These are phyloP conservation scores for Sciaenops ocellatus DNA, from an alignment of 2,797 vertebrate species.

Conservation along the genomic window DNA sequence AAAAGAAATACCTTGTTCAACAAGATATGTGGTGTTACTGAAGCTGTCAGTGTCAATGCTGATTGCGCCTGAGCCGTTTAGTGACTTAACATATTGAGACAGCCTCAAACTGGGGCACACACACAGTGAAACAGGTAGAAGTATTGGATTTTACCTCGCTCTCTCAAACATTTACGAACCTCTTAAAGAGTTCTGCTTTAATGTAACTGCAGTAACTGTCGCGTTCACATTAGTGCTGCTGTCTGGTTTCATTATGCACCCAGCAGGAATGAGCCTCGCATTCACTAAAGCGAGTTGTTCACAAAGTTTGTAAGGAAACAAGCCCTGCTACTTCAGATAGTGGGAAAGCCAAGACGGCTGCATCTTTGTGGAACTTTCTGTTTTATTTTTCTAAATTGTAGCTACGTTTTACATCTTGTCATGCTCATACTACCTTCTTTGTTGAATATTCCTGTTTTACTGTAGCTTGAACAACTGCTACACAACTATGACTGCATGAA, in stretches of 20 bases:
- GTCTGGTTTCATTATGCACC: conserved; percentile 66
- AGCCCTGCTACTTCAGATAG: neutral
- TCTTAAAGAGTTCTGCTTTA: conserved; percentile 48
- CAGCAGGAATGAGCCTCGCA: conserved; percentile 18
- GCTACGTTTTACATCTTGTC: neutral
- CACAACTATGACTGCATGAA: neutral
- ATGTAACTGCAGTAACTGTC: conserved; percentile 46
- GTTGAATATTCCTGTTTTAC: neutral
- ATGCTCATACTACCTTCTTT: neutral
- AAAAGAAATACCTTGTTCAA: conserved; percentile 3
- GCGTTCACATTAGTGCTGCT: conserved; percentile 57
- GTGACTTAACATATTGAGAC: conserved; percentile 34
- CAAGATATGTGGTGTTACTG: neutral
- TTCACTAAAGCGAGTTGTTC: conserved; percentile 30
- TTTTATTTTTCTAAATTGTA: neutral
- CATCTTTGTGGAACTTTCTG: conserved; percentile 4
- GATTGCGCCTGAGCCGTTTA: conserved; percentile 3
- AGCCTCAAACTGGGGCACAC: neutral
- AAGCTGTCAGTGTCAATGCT: neutral
- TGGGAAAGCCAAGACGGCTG: neutral
- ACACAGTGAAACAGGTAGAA: neutral
- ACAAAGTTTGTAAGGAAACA: conserved; percentile 29
- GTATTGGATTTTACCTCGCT: conserved; percentile 37
- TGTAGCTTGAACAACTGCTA: conserved; percentile 19
- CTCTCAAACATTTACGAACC: conserved; percentile 47